A percentile compares a stretch with the other conserved stretches of the same genome.
These are phyloP conservation scores for Caiman crocodilus DNA, from an alignment of 2,797 vertebrate species.

Conservation along the genomic window DNA sequence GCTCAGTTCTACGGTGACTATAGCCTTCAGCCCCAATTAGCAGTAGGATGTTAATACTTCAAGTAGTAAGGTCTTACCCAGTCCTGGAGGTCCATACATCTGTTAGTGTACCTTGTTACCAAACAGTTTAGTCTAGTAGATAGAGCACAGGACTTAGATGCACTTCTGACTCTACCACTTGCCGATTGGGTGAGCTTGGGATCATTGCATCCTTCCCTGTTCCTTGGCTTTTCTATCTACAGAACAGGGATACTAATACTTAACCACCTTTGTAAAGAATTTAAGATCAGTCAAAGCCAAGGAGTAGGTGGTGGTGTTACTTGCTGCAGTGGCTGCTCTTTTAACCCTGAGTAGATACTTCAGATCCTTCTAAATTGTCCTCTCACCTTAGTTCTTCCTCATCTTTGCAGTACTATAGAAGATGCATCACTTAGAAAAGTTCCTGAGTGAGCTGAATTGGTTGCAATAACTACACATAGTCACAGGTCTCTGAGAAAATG, in stretches of 20 bases:
- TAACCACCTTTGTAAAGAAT: too few species aligned
- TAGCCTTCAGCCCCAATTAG: neutral
- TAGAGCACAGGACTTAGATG: too few species aligned
- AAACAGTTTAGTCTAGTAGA: too few species aligned
- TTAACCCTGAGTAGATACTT: neutral
- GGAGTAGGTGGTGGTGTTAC: neutral
- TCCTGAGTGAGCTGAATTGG: neutral
- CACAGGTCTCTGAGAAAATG: too few species aligned
- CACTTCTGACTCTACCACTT: too few species aligned
- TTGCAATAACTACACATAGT: neutral
- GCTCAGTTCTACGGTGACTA: neutral
- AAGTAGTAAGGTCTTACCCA: neutral
- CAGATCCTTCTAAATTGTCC: neutral
- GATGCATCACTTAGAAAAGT: neutral
- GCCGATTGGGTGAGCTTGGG: too few species aligned
- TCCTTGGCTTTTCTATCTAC: too few species aligned
- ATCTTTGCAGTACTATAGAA: neutral
- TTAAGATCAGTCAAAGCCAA: too few species aligned
- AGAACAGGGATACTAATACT: too few species aligned
- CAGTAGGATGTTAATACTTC: neutral
- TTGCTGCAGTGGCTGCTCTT: neutral
- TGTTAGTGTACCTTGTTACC: neutral
- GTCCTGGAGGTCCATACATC: neutral
- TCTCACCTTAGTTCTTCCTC: neutral
- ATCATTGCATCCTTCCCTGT: too few species aligned